Conservation (phyloP, 2,888 invertebrate genomes). For the Danaus chrysippus region DNA sequence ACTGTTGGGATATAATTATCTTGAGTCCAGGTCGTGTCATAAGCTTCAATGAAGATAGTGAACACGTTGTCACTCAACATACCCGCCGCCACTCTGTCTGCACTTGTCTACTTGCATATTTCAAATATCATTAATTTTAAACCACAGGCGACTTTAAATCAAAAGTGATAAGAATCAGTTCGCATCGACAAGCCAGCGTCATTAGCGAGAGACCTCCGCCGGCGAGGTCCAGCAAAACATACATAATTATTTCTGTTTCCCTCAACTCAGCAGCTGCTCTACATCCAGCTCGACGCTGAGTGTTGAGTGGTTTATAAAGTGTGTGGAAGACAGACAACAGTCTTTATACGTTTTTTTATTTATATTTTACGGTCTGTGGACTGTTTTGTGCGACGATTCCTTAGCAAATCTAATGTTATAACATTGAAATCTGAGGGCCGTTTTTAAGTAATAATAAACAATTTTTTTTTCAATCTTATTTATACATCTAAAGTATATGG, state of each 20-base stretch:
- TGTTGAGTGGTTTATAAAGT: not conserved
- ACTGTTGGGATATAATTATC: too few relatives aligned
- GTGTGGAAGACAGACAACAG: too few relatives aligned
- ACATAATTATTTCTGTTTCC: slow-evolving; percentile 17
- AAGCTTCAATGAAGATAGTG: not conserved
- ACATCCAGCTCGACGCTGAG: slow-evolving; percentile 2
- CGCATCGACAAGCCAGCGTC: not conserved
- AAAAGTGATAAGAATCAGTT: not conserved
- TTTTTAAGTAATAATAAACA: too few relatives aligned
- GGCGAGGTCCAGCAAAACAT: slow-evolving; percentile 24
- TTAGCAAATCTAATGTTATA: too few relatives aligned
- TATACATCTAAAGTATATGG: too few relatives aligned
- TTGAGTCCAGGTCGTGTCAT: not conserved
- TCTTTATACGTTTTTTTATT: too few relatives aligned
- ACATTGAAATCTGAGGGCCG: too few relatives aligned
- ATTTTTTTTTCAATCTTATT: too few relatives aligned
- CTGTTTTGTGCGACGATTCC: too few relatives aligned
- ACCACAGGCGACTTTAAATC: not conserved
- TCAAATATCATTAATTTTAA: not conserved
- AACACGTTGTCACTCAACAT: not conserved
- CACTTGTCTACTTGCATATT: slow-evolving; percentile 12
- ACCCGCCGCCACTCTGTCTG: slow-evolving; percentile 5
- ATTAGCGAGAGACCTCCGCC: slow-evolving; percentile 24
- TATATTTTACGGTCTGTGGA: too few relatives aligned
- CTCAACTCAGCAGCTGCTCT: slow-evolving; percentile 16